Conservation (phyloP, 2,888 invertebrate genomes). For the Pseudococcus jackbeardsleyi region DNA sequence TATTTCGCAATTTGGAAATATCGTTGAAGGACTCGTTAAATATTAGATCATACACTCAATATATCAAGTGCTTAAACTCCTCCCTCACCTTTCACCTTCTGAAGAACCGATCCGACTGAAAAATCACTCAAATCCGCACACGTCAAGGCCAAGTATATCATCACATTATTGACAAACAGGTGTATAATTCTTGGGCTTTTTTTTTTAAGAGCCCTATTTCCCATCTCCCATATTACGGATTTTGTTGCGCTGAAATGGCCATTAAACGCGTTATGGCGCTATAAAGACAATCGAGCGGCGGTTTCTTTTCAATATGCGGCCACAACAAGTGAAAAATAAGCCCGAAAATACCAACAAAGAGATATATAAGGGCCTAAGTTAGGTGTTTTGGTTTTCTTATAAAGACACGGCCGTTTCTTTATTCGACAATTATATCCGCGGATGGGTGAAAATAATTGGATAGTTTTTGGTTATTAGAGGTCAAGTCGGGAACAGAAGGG, state of each 20-base stretch:
- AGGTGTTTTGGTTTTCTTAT: constrained; percentile 53
- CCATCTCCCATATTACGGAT: neutral
- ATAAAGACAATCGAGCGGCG: constrained; percentile 38
- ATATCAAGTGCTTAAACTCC: too few relatives aligned
- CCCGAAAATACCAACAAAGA: constrained; percentile 53
- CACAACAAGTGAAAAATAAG: constrained; percentile 45
- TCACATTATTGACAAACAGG: neutral
- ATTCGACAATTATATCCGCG: constrained; percentile 63
- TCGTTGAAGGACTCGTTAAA: too few relatives aligned
- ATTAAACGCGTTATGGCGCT: constrained; percentile 41
- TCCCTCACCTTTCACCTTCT: neutral
- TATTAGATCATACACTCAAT: too few relatives aligned
- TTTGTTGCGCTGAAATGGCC: neutral
- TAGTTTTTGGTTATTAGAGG: constrained; percentile 60
- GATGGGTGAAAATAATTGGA: constrained; percentile 63
- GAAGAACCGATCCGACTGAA: neutral
- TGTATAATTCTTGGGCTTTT: neutral
- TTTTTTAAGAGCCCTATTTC: neutral
- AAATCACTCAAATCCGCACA: neutral
- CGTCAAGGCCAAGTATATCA: neutral
- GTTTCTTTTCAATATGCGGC: constrained; percentile 4
- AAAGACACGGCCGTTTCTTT: constrained; percentile 53
- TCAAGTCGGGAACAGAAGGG: neutral
- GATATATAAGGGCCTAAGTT: constrained; percentile 43
- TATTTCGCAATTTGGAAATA: too few relatives aligned